Conservation (phyloP, 2,113 vertebrate genomes). For the Pavo muticus region DNA sequence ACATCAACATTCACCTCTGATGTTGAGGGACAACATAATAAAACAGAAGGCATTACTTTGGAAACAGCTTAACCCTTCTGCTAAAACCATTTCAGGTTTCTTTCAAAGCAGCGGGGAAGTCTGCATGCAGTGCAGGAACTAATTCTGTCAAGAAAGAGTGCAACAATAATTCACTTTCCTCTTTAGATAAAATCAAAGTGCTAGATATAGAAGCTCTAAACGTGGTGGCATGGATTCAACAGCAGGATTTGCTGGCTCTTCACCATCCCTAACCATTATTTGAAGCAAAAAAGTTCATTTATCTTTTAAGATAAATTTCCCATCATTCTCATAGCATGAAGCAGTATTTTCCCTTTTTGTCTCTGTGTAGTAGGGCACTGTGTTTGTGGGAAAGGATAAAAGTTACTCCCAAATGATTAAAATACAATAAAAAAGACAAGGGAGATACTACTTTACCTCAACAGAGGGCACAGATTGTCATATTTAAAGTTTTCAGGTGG, state of each 20-base stretch:
- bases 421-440: background rate
- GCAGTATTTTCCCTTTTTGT: background rate
- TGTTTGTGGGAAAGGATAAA: accelerated
- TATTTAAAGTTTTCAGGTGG: background rate
- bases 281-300: background rate
- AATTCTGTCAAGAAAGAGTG: background rate
- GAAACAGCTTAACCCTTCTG: background rate
- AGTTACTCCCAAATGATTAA: background rate
- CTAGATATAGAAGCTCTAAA: background rate
- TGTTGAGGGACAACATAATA: too few relatives aligned
- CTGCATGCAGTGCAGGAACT: background rate
- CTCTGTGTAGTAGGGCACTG: background rate
- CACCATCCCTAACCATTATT: background rate
- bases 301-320: background rate
- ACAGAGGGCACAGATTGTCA: background rate
- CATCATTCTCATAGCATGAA: background rate
- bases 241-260: background rate
- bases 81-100: background rate
- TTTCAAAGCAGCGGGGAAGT: background rate
- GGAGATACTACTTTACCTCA: background rate
- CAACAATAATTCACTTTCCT: background rate
- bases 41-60: background rate
- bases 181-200: background rate
- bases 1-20: too few relatives aligned
- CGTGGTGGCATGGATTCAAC: background rate